A percentile compares a stretch with the other conserved stretches of the same genome.
phyloP scores from a whole-genome alignment of 2,888 invertebrate species.

The Acrocera orbiculus region DNA sequence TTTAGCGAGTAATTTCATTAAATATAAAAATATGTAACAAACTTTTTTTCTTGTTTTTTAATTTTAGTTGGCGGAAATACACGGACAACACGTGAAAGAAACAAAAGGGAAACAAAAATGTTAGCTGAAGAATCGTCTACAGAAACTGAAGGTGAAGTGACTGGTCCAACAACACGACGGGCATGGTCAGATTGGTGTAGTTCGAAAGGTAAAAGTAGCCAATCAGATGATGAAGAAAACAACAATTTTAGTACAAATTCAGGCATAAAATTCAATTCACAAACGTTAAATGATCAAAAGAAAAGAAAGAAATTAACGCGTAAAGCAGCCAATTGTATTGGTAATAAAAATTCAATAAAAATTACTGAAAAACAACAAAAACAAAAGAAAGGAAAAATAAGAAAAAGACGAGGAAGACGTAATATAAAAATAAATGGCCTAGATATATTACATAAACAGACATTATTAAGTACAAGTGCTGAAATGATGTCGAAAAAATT shows the following conservation, averaged over 20 bases:
- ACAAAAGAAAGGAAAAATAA: slow-evolving; percentile 38
- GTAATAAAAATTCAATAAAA: slow-evolving; percentile 13
- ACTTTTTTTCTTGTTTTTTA: slow-evolving; percentile 6
- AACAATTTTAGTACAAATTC: slow-evolving; percentile 25
- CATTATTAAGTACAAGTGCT: slow-evolving; percentile 67
- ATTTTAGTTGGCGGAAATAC: slow-evolving; percentile 23
- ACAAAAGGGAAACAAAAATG: slow-evolving; percentile 25
- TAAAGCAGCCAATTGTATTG: slow-evolving; percentile 26
- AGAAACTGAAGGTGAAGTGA: slow-evolving; percentile 30
- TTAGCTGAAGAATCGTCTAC: slow-evolving; percentile 19
- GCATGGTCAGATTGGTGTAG: slow-evolving; percentile 59
- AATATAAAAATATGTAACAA: background rate
- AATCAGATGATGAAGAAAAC: slow-evolving; percentile 40
- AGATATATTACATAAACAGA: slow-evolving; percentile 76
- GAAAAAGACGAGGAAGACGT: slow-evolving; percentile 48
- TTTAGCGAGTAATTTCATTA: background rate
- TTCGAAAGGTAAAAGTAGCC: slow-evolving; percentile 41
- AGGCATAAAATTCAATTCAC: slow-evolving; percentile 13
- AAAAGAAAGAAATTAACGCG: slow-evolving; percentile 30
- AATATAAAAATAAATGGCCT: slow-evolving; percentile 65
- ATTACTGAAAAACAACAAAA: slow-evolving; percentile 18
- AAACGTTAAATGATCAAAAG: slow-evolving; percentile 20
- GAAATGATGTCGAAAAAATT: slow-evolving; percentile 53
- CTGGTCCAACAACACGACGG: slow-evolving; percentile 51
- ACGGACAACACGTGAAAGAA: slow-evolving; percentile 30